Conservation (phyloP, 1,140 invertebrate genomes). For the Zaprionus camerounensis region DNA sequence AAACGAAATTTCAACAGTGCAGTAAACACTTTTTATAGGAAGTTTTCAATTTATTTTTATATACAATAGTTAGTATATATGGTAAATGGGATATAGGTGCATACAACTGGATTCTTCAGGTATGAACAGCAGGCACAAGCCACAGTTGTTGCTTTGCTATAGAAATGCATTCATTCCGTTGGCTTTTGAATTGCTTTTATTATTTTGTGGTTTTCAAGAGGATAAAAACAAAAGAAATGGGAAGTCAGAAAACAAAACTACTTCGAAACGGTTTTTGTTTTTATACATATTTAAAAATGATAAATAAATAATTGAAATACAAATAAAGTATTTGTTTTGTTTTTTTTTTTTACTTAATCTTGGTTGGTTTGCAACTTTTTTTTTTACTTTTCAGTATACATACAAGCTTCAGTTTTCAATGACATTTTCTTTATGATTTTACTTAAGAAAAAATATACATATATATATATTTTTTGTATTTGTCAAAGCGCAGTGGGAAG, state of each 20-base stretch:
- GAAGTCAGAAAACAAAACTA: constrained; percentile 4
- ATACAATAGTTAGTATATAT: constrained; percentile 23
- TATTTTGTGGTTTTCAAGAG: constrained; percentile 20
- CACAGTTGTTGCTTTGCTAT: constrained; percentile 34
- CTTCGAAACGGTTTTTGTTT: not conserved
- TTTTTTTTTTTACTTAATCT: constrained; percentile 39
- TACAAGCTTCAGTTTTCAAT: constrained; percentile 73
- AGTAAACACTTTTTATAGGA: constrained; percentile 23
- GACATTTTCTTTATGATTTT: constrained; percentile 56
- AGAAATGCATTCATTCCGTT: constrained; percentile 26
- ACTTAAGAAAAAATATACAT: constrained; percentile 46
- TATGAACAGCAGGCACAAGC: constrained; percentile 18
- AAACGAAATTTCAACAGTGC: constrained; percentile 35
- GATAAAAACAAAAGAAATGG: constrained; percentile 6
- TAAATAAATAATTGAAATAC: constrained; percentile 35
- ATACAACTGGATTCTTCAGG: constrained; percentile 30
- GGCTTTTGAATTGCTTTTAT: constrained; percentile 5
- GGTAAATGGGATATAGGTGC: constrained; percentile 19
- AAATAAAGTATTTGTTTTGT: constrained; percentile 37
- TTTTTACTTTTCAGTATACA: constrained; percentile 67
- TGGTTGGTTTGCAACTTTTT: constrained; percentile 58
- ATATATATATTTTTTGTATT: constrained; percentile 55
- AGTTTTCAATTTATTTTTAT: constrained; percentile 17
- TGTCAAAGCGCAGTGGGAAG: constrained; percentile 84
- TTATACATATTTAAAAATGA: not conserved